Conservation (phyloP, 2,888 invertebrate species). For the Rhagophthalmus giganteus region DNA sequence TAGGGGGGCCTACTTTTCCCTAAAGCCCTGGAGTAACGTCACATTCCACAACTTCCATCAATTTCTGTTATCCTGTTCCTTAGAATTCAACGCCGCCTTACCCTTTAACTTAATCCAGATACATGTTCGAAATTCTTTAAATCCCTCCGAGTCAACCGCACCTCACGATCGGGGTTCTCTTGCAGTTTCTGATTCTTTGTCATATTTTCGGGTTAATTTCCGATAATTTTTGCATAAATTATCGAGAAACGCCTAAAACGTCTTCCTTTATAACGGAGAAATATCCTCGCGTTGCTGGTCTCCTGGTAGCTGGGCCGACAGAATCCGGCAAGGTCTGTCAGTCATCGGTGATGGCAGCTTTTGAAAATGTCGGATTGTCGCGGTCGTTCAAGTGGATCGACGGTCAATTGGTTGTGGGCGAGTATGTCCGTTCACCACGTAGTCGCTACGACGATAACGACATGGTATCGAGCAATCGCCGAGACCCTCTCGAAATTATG, state of each 20-base stretch:
- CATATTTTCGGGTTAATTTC: constrained; percentile 48
- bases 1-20: too few species aligned
- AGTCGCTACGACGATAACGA: too few species aligned
- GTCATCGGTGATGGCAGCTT: constrained; percentile 39
- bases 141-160: constrained; percentile 3
- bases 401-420: too few species aligned
- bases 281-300: constrained; percentile 31
- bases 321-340: constrained; percentile 50
- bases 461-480: too few species aligned
- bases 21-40: too few species aligned
- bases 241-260: too few species aligned
- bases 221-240: constrained; percentile 54
- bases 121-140: constrained; percentile 20
- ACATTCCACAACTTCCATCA: constrained; percentile 23
- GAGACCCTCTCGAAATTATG: too few species aligned
- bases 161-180: constrained; percentile 22
- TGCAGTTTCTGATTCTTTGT: constrained; percentile 46
- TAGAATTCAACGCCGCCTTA: constrained; percentile 54
- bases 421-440: too few species aligned
- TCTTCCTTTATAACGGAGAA: too few species aligned
- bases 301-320: constrained; percentile 37
- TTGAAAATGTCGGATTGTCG: too few species aligned
- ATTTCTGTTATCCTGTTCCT: constrained; percentile 45
- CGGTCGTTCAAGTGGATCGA: too few species aligned
- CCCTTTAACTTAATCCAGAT: constrained; percentile 51